Evolutionary conservation across 2,113 vertebrate genomes (phyloP).

Genomic region (Progne subis): DNA sequence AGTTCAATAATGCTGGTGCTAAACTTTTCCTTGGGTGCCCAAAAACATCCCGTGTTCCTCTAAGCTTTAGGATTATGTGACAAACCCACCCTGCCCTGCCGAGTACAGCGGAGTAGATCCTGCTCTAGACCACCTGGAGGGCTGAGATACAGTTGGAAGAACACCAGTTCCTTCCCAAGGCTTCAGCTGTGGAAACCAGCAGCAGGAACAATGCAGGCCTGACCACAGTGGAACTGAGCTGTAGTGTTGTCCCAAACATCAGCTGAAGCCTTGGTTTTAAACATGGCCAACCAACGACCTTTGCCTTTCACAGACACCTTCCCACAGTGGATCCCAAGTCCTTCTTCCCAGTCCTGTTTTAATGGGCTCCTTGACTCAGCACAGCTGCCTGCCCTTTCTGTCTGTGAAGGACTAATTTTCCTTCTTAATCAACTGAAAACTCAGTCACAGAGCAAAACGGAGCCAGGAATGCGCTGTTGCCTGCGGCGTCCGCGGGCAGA

Average conservation of each 20-base stretch:
- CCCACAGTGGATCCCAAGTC: not conserved
- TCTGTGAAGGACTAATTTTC: not conserved
- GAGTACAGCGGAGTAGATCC: not conserved
- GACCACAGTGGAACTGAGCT: rapidly evolving
- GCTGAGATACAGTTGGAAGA: not conserved
- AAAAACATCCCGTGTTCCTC: not conserved
- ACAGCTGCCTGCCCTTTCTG: not conserved
- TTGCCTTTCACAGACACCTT: not conserved
- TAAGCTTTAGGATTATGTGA: not conserved
- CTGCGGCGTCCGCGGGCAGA: rapidly evolving
- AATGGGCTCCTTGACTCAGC: not conserved
- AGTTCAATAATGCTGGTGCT: not conserved
- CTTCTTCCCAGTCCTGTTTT: not conserved
- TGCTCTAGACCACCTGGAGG: not conserved
- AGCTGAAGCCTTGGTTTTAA: not conserved
- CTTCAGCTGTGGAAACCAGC: rapidly evolving
- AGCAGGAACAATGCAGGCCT: rapidly evolving
- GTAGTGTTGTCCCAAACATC: not conserved
- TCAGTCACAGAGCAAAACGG: rapidly evolving
- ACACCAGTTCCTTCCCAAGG: not conserved
- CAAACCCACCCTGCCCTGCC: not conserved
- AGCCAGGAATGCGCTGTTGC: not conserved
- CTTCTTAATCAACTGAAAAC: not conserved
- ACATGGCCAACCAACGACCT: not conserved
- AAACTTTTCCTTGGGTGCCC: not conserved